Base-by-base conservation (phyloP, 2,113 vertebrate species). In the Plecturocebus donacophilus region DNA sequence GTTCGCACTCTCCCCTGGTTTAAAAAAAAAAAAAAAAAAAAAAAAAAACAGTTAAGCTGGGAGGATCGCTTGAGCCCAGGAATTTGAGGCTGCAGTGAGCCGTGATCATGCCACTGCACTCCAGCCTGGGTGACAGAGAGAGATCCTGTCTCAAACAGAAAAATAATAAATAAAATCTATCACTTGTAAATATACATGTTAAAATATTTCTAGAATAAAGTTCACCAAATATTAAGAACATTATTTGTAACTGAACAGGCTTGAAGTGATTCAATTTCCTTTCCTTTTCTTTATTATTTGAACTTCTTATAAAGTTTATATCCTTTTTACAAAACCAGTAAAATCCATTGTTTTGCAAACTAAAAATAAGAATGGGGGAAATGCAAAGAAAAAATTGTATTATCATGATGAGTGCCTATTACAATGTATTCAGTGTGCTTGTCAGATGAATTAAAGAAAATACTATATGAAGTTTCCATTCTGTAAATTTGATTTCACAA, bases 391-490 rank as follows among this genome's bases (percentile, higher is more conserved):
- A 54, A 93, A 81, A 38, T 58, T 77, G 49, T 38, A 61, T 83
- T 54, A 45, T 7, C 27, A 20, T 52, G 47, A 87, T 32, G 79
- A 91, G 8, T 87, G 93, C 77, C 64, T 13, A 70, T 70, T 76
- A 49, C 17, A 45, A 42, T 76, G 54, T 54, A 27, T 49, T 94
- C 45, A 42, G 8, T 73, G 11, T 68, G 35, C 70, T 77, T 32
- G 4, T 47, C 75, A 27, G 54, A 84, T 42, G 88, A 96, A n/a
- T 77, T 87, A 70, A 87, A 81, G 47, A 89, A 94, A 80, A 90
- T 8, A 66, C 19, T n/a, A 9, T 49, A 94, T 73, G 73, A 89
- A 64, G 73, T 93, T 96, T 97, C 58, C 23, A 38, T 83, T 91
- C 84, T 52, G 6, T 40, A 81, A 52, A 85, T 92, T 81, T 91